Percentiles rank a stretch among this genome's conserved stretches.
Evolutionary conservation across 2,113 vertebrate species (phyloP).

Genomic region (Myodes glareolus): DNA sequence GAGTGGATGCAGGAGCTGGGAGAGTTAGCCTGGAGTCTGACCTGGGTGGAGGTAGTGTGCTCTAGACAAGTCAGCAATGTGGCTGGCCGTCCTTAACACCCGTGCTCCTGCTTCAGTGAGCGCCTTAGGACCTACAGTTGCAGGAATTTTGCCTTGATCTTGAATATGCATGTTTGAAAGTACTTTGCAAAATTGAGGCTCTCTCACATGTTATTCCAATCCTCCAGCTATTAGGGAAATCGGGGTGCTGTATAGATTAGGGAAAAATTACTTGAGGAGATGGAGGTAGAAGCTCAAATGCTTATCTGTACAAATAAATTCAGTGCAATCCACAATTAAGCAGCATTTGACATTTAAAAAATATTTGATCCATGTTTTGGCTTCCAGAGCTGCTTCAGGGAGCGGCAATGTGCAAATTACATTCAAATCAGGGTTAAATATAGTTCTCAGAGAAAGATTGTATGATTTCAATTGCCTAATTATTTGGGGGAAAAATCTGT

Average conservation of each 20-base stretch:
- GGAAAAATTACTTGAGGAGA: constrained; percentile 70
- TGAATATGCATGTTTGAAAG: neutral
- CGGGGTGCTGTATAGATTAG: constrained; percentile 46
- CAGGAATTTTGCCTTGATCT: neutral
- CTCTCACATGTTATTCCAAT: neutral
- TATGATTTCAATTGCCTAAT: constrained; percentile 85
- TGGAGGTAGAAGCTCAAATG: constrained; percentile 76
- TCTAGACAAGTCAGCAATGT: rapidly evolving
- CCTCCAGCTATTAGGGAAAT: constrained; percentile 57
- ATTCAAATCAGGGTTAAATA: constrained; percentile 88
- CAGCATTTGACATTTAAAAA: constrained; percentile 85
- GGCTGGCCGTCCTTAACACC: rapidly evolving
- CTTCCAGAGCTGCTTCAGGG: constrained; percentile 84
- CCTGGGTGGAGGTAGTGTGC: neutral
- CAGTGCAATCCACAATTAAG: constrained; percentile 78
- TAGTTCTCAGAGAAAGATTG: constrained; percentile 83
- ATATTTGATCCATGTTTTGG: constrained; percentile 87
- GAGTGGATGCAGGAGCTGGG: too few relatives aligned
- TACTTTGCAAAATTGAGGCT: neutral
- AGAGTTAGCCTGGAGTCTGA: rapidly evolving
- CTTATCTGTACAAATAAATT: constrained; percentile 80
- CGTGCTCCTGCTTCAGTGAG: neutral
- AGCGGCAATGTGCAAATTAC: constrained; percentile 84
- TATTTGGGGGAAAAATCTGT: constrained; percentile 87
- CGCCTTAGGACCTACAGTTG: neutral